Conservation (phyloP, 2,888 invertebrate genomes). For the Brachypalpus laphriformis region DNA sequence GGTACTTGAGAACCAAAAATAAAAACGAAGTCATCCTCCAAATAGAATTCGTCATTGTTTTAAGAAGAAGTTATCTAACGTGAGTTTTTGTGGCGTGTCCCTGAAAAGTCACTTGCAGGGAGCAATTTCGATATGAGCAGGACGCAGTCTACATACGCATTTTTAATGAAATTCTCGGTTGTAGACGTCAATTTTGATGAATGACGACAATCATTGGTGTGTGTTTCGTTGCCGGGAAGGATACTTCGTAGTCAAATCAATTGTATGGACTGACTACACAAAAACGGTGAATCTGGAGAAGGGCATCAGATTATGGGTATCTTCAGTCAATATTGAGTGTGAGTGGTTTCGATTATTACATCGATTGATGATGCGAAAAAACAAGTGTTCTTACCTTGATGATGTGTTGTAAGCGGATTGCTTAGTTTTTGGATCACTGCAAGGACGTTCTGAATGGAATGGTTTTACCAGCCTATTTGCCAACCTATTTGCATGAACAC, state of each 20-base stretch:
- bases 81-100: background rate
- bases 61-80: background rate
- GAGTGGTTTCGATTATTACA: no score
- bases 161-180: background rate
- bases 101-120: background rate
- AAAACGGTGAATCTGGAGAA: background rate
- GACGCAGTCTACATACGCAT: background rate
- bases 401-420: no score
- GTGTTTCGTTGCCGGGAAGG: background rate
- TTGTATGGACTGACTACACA: background rate
- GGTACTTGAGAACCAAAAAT: background rate
- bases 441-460: no score
- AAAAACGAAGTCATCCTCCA: background rate
- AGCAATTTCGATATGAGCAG: background rate
- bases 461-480: no score
- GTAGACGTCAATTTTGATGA: background rate
- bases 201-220: background rate
- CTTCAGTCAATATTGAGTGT: no score
- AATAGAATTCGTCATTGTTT: background rate
- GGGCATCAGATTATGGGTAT: no score
- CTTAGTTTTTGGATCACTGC: no score
- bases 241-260: background rate
- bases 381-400: no score
- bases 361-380: no score
- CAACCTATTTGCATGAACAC: no score